Evolutionary conservation across 1,140 invertebrate genomes (phyloP).

Genomic region (Monomorium pharaonis): DNA sequence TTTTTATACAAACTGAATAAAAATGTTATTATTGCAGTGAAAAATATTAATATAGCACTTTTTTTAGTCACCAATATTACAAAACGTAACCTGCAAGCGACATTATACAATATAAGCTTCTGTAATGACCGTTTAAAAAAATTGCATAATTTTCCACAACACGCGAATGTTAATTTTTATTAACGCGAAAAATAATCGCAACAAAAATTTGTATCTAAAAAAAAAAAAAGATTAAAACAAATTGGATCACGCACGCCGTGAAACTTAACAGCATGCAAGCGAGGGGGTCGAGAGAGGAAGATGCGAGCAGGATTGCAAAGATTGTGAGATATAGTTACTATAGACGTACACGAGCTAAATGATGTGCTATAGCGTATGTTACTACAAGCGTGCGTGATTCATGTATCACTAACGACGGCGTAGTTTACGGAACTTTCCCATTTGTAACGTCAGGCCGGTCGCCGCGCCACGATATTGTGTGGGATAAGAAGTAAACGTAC

Average conservation of each 20-base stretch:
- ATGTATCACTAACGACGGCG: conserved; percentile 47
- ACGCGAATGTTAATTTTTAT: too few species aligned
- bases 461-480: conserved; percentile 29
- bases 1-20: too few species aligned
- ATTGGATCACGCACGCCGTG: neutral
- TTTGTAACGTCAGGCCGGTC: conserved; percentile 22
- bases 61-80: too few species aligned
- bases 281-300: neutral
- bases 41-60: too few species aligned
- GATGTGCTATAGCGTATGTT: conserved; percentile 18
- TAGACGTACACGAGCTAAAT: conserved; percentile 24
- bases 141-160: too few species aligned
- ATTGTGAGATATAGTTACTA: conserved; percentile 10
- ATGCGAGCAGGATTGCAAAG: conserved; percentile 6
- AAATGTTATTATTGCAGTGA: too few species aligned
- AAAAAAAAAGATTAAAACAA: neutral
- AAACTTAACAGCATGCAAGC: neutral
- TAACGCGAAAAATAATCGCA: too few species aligned
- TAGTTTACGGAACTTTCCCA: conserved; percentile 49
- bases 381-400: conserved; percentile 29
- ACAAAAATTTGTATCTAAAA: neutral
- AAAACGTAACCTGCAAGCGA: too few species aligned
- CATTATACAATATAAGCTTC: too few species aligned
- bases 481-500: conserved; percentile 43
- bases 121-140: too few species aligned